Evolutionary conservation across 2,113 vertebrate species (phyloP), one percentile per base, ranked within the genome.

Genomic region (Pungitius pungitius): DNA sequence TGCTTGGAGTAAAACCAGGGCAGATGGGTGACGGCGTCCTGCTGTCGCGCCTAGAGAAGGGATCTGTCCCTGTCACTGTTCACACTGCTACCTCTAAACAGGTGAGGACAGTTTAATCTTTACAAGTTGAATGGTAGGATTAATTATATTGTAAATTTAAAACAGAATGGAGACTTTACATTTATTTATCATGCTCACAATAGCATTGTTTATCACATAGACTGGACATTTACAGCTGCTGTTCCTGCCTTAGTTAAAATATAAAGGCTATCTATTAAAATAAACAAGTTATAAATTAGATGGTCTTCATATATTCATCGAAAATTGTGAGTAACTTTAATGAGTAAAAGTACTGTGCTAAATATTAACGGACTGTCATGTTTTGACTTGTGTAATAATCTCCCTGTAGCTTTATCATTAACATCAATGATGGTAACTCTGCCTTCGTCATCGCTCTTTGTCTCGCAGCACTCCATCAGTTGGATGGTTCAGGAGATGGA

Each of bases 11-110:
- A 13, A 93, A 91, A 73, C 93, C 94, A 1, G 89, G 92, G 15
- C 86, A 88, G 0, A 14, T 84, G 1, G 94, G 94, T 10, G 90
- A 95, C 82, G 88, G 89, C 10, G 71, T 98, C 68, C 79, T 98
- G 15, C 66, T 99, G 83, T 92, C 96, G 0, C 94, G 96, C 26
- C 88, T 99, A 61, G 93, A 96, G 86, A 93, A 84, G 54, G 94
- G 82, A 40, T 78, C 39, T 0, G 1, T 85, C 2, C 96, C 96
- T 0, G 43, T 97, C 49, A 96, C 91, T 8, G 69, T 97, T 62
- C 92, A 94, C 67, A 95, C 97, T 77, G 93, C 94, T 18, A 94
- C 95, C 0, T 77, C 78, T 0, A 92, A 88, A 33, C 70, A 93
- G 93, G 97, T 97, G 92, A 92, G 84, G 12, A 75, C 1, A 1